A percentile compares a stretch with the other conserved stretches of the same genome.
phyloP scores from a whole-genome alignment of 2,888 invertebrate genomes.

The Kuschelorhynchus macadamiae region DNA sequence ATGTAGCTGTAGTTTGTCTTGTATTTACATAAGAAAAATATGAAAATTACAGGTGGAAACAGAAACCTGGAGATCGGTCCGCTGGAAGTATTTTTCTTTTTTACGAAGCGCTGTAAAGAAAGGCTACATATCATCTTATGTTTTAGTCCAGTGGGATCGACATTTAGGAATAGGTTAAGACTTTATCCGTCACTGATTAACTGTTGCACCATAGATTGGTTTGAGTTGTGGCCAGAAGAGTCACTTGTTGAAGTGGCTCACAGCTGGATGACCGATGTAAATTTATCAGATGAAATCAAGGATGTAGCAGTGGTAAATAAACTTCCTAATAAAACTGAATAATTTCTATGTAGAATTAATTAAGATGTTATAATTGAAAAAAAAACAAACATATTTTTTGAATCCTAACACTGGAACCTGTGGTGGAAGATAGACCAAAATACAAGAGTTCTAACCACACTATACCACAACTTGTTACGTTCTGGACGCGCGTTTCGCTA shows the following conservation, averaged over 20 bases:
- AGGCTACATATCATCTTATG: constrained; percentile 87
- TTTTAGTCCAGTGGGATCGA: constrained; percentile 88
- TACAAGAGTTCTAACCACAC: no score
- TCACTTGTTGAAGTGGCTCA: constrained; percentile 87
- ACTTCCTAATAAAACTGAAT: no score
- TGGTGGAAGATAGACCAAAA: no score
- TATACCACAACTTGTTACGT: no score
- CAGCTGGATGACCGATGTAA: constrained; percentile 81
- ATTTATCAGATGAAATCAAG: constrained; percentile 74
- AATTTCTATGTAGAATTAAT: no score
- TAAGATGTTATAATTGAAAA: no score
- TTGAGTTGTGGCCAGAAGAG: constrained; percentile 90
- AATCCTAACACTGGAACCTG: no score
- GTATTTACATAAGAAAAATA: no score
- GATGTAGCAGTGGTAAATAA: constrained; percentile 53
- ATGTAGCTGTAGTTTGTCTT: no score
- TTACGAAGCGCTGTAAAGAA: constrained; percentile 83
- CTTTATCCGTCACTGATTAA: constrained; percentile 89
- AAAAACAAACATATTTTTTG: no score
- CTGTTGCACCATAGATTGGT: constrained; percentile 93
- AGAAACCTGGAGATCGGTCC: constrained; percentile 88
- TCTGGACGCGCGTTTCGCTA: no score
- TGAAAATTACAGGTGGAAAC: no score
- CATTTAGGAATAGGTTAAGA: constrained; percentile 82
- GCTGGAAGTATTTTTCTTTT: constrained; percentile 79